phyloP scores from a whole-genome alignment of 2,888 invertebrate species.

The Opisthograptis luteolata region DNA sequence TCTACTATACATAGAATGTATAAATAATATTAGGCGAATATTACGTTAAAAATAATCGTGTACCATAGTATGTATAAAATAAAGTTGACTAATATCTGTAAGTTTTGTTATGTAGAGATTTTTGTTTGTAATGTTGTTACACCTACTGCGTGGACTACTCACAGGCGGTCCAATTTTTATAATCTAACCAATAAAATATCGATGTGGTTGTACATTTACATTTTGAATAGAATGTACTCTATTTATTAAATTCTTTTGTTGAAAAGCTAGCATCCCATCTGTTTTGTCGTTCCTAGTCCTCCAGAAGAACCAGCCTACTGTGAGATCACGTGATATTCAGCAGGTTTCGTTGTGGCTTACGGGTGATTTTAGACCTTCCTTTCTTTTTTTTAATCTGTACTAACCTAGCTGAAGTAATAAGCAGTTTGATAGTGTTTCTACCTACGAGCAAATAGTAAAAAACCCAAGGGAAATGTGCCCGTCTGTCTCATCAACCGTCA shows the following conservation, averaged over 20 bases:
- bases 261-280: constrained; percentile 63
- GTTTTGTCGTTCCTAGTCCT: constrained; percentile 37
- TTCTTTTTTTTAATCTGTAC: no score
- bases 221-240: constrained; percentile 82
- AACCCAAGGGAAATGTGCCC: no score
- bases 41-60: constrained; percentile 82
- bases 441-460: no score
- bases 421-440: no score
- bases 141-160: constrained; percentile 77
- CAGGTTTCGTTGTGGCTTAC: not conserved
- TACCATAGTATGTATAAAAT: constrained; percentile 82
- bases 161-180: constrained; percentile 83
- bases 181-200: constrained; percentile 84
- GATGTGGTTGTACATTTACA: constrained; percentile 85
- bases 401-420: no score
- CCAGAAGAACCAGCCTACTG: not conserved
- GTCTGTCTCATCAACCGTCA: no score
- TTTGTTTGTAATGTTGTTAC: constrained; percentile 84
- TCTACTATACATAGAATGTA: constrained; percentile 83
- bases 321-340: not conserved
- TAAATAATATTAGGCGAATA: constrained; percentile 77
- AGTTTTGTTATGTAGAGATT: constrained; percentile 85
- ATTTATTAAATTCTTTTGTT: constrained; percentile 83
- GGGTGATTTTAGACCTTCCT: no score
- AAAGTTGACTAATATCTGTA: constrained; percentile 84